phyloP scores from a whole-genome alignment of 2,113 vertebrate genomes.

The Buteo buteo region DNA sequence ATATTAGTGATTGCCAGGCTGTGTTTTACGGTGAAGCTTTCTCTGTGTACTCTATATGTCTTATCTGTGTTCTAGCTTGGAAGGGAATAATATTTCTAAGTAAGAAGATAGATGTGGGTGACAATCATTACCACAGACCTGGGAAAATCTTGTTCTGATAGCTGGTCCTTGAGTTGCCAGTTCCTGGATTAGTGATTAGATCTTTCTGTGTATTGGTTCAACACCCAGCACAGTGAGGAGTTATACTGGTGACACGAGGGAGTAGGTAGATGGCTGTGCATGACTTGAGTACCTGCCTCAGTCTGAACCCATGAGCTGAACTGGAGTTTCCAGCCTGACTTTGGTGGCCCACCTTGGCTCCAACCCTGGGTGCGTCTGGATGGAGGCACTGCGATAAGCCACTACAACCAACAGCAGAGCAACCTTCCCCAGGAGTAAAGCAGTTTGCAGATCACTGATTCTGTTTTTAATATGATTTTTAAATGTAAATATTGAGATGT shows the following conservation, averaged over 20 bases:
- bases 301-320: background rate
- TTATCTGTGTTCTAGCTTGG: background rate
- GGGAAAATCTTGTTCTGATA: background rate
- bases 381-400: background rate
- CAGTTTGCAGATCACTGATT: background rate
- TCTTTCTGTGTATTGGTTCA: background rate
- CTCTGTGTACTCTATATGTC: background rate
- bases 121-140: background rate
- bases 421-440: background rate
- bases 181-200: background rate
- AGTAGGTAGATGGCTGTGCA: background rate
- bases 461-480: background rate
- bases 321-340: background rate
- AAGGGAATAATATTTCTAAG: background rate
- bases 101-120: background rate
- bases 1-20: background rate
- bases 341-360: background rate
- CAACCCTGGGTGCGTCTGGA: background rate
- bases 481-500: background rate
- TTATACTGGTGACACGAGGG: background rate
- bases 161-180: background rate
- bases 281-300: background rate
- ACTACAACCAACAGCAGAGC: background rate
- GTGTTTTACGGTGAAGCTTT: background rate
- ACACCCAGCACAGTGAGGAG: background rate